Percentiles rank a stretch among this genome's conserved stretches.
Conservation (phyloP, 1,140 invertebrate species). For the Formica selysi region DNA sequence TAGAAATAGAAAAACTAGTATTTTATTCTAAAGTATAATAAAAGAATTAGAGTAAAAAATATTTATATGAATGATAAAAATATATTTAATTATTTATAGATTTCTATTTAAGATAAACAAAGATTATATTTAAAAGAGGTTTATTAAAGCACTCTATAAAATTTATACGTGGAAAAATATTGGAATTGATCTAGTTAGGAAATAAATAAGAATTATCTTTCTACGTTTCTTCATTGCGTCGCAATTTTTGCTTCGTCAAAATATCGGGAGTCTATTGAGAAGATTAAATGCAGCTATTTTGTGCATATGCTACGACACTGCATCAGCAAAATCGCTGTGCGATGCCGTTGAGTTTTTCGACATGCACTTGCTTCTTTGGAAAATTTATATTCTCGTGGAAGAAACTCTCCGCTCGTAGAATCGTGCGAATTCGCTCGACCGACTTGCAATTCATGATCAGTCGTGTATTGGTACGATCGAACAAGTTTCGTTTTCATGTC, state of each 20-base stretch:
- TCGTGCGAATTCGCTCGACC: slow-evolving; percentile 25
- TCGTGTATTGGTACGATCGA: slow-evolving; percentile 3
- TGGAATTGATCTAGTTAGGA: neutral
- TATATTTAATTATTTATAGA: slow-evolving; percentile 7
- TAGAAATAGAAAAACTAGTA: too few species aligned
- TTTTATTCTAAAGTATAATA: neutral
- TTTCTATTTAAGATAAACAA: neutral
- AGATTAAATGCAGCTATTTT: slow-evolving; percentile 35
- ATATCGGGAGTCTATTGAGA: neutral
- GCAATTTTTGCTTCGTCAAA: neutral
- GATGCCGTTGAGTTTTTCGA: slow-evolving; percentile 29
- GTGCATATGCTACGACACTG: slow-evolving; percentile 10
- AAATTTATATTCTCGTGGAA: slow-evolving; percentile 30
- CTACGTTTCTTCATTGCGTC: neutral
- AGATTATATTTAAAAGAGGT: slow-evolving; percentile 8
- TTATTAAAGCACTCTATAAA: neutral
- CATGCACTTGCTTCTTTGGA: neutral
- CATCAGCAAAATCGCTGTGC: neutral
- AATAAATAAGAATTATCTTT: neutral
- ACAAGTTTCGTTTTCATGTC: slow-evolving; percentile 21
- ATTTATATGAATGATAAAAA: slow-evolving; percentile 1
- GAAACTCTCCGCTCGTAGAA: neutral
- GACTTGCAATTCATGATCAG: neutral
- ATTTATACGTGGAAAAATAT: slow-evolving; percentile 8
- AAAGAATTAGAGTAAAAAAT: neutral